Percentiles rank a stretch among this genome's conserved stretches.
Evolutionary conservation across 2,888 invertebrate species (phyloP).

Genomic region (Lamproptera curius): DNA sequence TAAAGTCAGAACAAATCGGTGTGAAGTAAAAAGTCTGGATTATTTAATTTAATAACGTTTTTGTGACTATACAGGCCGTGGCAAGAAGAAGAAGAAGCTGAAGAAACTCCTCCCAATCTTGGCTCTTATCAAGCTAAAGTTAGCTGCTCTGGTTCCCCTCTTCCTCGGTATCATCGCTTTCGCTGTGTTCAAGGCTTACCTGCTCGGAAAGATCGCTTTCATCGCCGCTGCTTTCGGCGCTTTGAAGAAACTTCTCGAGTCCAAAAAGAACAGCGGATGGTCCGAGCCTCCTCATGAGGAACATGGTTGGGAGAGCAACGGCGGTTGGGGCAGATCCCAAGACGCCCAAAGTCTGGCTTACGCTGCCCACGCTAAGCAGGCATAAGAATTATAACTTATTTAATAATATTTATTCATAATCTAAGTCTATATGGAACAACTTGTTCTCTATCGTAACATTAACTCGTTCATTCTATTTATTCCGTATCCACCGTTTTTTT

Average conservation of each 20-base stretch:
- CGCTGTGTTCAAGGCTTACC: conserved; percentile 89
- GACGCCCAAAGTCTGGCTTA: conserved; percentile 84
- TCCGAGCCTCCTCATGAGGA: conserved; percentile 81
- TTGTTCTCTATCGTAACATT: conserved; percentile 15
- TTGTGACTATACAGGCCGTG: conserved; percentile 85
- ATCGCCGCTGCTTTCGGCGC: conserved; percentile 85
- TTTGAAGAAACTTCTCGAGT: conserved; percentile 83
- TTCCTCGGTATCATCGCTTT: conserved; percentile 86
- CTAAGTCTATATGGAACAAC: conserved; percentile 30
- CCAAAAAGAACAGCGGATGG: conserved; percentile 84
- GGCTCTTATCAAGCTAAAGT: conserved; percentile 87
- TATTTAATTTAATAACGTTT: too few species aligned
- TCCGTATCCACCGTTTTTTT: conserved; percentile 43
- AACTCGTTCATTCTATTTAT: conserved; percentile 29
- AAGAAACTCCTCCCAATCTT: conserved; percentile 87
- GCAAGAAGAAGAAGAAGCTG: conserved; percentile 87
- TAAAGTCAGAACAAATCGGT: too few species aligned
- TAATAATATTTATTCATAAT: conserved; percentile 19
- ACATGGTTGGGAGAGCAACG: conserved; percentile 66
- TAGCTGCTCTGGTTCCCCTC: conserved; percentile 85
- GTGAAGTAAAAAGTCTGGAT: too few species aligned
- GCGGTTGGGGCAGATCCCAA: conserved; percentile 82
- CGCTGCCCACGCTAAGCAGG: conserved; percentile 76
- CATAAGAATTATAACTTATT: conserved; percentile 38
- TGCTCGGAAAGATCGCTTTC: conserved; percentile 90